Base-by-base conservation (phyloP, 2,797 vertebrate genomes). In the Ciconia nigra region DNA sequence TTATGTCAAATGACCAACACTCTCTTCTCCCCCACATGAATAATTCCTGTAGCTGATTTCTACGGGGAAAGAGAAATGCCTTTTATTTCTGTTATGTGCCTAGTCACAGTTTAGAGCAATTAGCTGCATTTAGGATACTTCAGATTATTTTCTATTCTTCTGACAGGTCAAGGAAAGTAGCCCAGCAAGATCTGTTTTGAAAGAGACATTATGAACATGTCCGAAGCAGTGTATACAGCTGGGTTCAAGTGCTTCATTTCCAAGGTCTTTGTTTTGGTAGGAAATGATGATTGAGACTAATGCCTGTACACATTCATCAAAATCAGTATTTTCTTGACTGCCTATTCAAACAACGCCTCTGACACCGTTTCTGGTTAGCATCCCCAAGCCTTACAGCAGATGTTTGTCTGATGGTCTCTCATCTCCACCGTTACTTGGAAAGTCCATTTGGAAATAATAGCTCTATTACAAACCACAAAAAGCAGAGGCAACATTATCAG, bases 401-500 rank as follows among this genome's bases (percentile, higher is more conserved):
- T 72, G 58, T 90, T 83, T 88, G n/a, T 87, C 92, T 91, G 87
- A 79, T 95, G 77, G 81, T 25, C 41, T 70, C 79, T 93, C 78
- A 85, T 92, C 57, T 74, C 76, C 37, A 70, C 35, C 73, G 83
- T 51, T 95, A 85, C 91, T 89, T 90, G 79, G 61, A 88, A 97
- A 94, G 87, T 78, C 91, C 90, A 55, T 93, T 97, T 97, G 69
- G 82, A 96, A 97, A 91, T 89, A 95, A 91, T 77, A 88, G 81
- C n/a, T 81, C 52, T 57, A 41, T 91, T 97, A 88, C 70, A 54
- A 90, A 65, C 33, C 87, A 76, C 82, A 95, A 89, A 91, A 93
- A 96, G 51, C 65, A 82, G 59, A 61, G 69, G 76, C 77, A 79
- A 74, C 61, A 81, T 87, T 85, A 89, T 93, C 72, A 92, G 72